A percentile compares a stretch with the other conserved stretches of the same genome.
Conservation (phyloP, 2,113 vertebrate genomes). For the Syngnathoides biaculeatus region DNA sequence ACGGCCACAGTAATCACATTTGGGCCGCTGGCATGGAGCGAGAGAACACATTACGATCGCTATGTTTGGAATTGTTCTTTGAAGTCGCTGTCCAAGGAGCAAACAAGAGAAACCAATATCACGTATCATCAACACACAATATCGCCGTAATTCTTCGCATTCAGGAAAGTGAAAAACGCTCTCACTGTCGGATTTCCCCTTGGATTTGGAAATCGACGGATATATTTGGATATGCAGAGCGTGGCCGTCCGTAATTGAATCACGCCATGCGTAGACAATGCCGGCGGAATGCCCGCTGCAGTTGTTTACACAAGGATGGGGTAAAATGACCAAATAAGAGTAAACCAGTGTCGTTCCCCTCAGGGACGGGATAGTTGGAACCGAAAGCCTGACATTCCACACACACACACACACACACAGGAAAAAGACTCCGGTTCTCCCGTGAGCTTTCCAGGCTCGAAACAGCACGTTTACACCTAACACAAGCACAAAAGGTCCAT, state of each 20-base stretch:
- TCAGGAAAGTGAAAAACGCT: slow-evolving; percentile 9
- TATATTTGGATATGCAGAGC: slow-evolving; percentile 24
- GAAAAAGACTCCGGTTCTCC: slow-evolving; percentile 45
- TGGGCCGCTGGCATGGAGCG: not conserved
- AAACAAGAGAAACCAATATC: not conserved
- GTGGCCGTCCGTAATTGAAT: slow-evolving; percentile 19
- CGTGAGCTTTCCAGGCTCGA: slow-evolving; percentile 41
- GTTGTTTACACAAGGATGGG: slow-evolving; percentile 64
- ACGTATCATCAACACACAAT: slow-evolving; percentile 21
- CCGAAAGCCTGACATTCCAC: slow-evolving; percentile 58
- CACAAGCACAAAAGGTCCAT: slow-evolving; percentile 41
- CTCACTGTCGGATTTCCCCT: not conserved
- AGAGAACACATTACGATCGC: not conserved
- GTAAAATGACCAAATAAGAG: slow-evolving; percentile 69
- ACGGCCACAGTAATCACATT: not conserved
- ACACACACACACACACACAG: too few species aligned
- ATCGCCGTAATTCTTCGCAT: slow-evolving; percentile 26
- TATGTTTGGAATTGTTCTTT: not conserved
- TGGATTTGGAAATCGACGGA: slow-evolving; percentile 18
- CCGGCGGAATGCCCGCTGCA: slow-evolving; percentile 21
- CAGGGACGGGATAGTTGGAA: slow-evolving; percentile 48
- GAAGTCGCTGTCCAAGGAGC: not conserved
- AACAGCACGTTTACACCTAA: slow-evolving; percentile 47
- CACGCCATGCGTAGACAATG: slow-evolving; percentile 32
- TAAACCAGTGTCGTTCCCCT: slow-evolving; percentile 55